Base-by-base conservation (phyloP, 2,888 invertebrate genomes). In the Empis livida region DNA sequence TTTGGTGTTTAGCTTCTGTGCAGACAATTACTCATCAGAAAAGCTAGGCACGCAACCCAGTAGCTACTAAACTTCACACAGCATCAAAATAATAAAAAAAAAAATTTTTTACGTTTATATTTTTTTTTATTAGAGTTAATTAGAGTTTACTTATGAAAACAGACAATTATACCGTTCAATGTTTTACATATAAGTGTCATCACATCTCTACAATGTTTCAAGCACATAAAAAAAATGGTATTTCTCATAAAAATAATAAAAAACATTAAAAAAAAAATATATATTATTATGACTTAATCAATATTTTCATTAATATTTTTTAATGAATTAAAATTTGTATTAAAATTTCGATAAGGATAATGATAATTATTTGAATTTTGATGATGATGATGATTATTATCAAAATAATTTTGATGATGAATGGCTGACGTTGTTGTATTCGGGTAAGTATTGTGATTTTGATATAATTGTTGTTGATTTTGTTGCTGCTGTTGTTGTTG, bases 91-190 rank as follows among this genome's bases (percentile, higher is more conserved):
- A 8, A 27, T 8, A 8, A 27, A 27, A 27, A 27, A 5, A 20
- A 5, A 6, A 20, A 6, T 20, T 20, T 20, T 27, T 27, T 27
- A 20, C 20, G 20, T 20, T 30, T 30, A 27, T 20, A 27, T 27
- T 27, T 8, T 27, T 27, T 8, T 6, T 27, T 27, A 8, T 47
- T 16, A 38, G 30, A 46, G 47, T 49, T 41, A 41, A 46, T 49
- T 49, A 48, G 42, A 45, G 32, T 49, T 45, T 49, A 49, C 49
- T 49, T 49, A 49, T 42, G 27, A 42, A 30, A 32, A 10, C 10
- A 27, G 37, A 46, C 42, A 42, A 38, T 30, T 27, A 27, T 27
- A 27, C 23, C 23, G 23, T 27, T 27, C 23, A 27, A 27, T 27
- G 23, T 27, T 27, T 27, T 27, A 27, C 23, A 27, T 27, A 6